A percentile compares a stretch with the other conserved stretches of the same genome.
Conservation (phyloP, 2,113 vertebrate genomes). For the Macroglossus sobrinus region DNA sequence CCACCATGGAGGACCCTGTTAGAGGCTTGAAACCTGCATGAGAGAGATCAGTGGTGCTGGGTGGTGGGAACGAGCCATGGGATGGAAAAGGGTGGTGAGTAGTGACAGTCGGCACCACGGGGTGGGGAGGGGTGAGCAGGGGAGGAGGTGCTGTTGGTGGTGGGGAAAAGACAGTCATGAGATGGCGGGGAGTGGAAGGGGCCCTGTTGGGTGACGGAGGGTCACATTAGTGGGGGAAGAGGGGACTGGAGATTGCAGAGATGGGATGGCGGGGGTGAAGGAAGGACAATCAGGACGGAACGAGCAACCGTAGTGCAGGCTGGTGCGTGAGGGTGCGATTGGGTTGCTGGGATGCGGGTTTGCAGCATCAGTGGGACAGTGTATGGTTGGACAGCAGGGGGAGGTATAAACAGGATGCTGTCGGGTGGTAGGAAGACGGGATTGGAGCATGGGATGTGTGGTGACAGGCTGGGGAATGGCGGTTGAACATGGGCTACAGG, state of each 20-base stretch:
- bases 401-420: too few species aligned
- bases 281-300: accelerated
- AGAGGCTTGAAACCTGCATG: background rate
- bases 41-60: accelerated
- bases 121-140: too few species aligned
- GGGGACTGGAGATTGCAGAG: background rate
- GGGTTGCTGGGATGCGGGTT: accelerated
- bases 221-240: background rate
- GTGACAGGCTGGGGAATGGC: too few species aligned
- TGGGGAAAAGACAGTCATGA: too few species aligned
- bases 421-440: background rate
- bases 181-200: background rate
- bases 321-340: accelerated
- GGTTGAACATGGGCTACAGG: accelerated
- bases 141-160: background rate
- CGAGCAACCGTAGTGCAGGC: accelerated
- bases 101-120: accelerated
- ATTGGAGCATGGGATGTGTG: accelerated
- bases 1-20: accelerated
- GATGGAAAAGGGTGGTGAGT: accelerated
- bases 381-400: too few species aligned
- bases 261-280: accelerated
- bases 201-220: background rate
- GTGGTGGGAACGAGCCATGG: background rate
- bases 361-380: accelerated